Base-by-base conservation (phyloP, 2,113 vertebrate species). In the Corydoras maculifer region DNA sequence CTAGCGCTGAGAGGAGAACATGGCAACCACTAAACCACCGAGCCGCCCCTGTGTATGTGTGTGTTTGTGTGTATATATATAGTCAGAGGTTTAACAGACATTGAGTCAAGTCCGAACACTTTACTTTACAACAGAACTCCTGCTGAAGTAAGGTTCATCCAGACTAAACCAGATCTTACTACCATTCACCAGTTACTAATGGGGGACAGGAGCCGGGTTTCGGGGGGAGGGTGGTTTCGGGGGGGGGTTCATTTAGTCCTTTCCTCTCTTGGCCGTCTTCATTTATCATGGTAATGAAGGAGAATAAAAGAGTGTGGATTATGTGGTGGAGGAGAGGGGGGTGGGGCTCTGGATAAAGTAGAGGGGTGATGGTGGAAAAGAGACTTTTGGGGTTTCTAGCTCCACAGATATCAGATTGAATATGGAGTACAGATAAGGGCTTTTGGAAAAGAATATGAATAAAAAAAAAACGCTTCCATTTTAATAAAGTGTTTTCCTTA, bases 211-310 rank as follows among this genome's bases (percentile, higher is more conserved):
- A n/a, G n/a, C n/a, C 43, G 59, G 54, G 2, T 13, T 14, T 57
- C 65, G 5, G 49, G 49, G 5, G 49, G 49, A 6, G 5, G 5
- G 5, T 9, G 5, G 6, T 50, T 9, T 50, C 49, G 9, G 49
- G 49, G 49, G 77, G 79, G 83, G 79, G 81, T 81, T 83, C 80
- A 81, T 68, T 58, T 78, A 69, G 78, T 76, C 29, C 71, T 25
- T 43, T 61, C 65, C 69, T 65, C 77, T 72, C 78, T 75, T 79
- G 61, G n/a, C n/a, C n/a, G 76, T 77, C 68, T 75, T 83, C 75
- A 64, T 86, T 89, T 86, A 87, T 85, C 84, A 88, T 90, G 87
- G 78, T 82, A 88, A 88, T 87, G 81, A 84, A 86, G 82, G 79
- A 77, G 58, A 25, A 5, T 64, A n/a, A 66, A 62, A 67, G 58